Percentiles rank a stretch among this genome's conserved stretches.
phyloP scores from a whole-genome alignment of 2,888 invertebrate genomes.

The Thereva nobilitata region DNA sequence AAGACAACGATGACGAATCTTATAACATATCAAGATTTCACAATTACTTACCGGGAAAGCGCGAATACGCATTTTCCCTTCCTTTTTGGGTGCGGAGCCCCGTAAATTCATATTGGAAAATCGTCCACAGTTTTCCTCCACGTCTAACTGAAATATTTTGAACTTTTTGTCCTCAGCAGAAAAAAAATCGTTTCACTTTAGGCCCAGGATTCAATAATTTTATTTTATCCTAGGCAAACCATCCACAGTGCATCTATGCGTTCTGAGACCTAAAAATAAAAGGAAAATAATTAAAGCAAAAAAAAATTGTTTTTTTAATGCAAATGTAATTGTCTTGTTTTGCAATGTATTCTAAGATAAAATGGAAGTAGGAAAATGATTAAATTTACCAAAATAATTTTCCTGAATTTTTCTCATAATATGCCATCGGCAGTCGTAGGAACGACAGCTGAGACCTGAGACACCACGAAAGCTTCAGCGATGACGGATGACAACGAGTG shows the following conservation, averaged over 20 bases:
- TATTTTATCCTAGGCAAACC: constrained; percentile 1
- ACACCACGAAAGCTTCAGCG: constrained; percentile 14
- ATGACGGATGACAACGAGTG: constrained; percentile 14
- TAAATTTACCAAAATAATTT: neutral
- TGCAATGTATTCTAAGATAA: too few species aligned
- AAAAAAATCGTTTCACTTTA: neutral
- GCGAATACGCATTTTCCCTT: constrained; percentile 96
- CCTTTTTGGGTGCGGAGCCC: constrained; percentile 77
- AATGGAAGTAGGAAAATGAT: too few species aligned
- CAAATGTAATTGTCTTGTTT: neutral
- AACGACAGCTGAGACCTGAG: constrained; percentile 19
- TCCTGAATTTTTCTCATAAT: constrained; percentile 5
- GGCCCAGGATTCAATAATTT: neutral
- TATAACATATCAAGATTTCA: too few species aligned
- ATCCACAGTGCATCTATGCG: constrained; percentile 5
- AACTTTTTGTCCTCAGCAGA: neutral
- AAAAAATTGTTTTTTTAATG: neutral
- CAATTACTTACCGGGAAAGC: constrained; percentile 89
- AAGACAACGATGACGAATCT: too few species aligned
- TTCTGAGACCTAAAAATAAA: constrained; percentile 11
- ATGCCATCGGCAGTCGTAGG: neutral
- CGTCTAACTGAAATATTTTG: constrained; percentile 42
- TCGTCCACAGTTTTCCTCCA: constrained; percentile 54
- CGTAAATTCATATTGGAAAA: constrained; percentile 54
- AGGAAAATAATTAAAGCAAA: neutral